Percentiles rank a stretch among this genome's conserved stretches.
Evolutionary conservation across 1,140 invertebrate species (phyloP).

Genomic region (Nomia melanderi): DNA sequence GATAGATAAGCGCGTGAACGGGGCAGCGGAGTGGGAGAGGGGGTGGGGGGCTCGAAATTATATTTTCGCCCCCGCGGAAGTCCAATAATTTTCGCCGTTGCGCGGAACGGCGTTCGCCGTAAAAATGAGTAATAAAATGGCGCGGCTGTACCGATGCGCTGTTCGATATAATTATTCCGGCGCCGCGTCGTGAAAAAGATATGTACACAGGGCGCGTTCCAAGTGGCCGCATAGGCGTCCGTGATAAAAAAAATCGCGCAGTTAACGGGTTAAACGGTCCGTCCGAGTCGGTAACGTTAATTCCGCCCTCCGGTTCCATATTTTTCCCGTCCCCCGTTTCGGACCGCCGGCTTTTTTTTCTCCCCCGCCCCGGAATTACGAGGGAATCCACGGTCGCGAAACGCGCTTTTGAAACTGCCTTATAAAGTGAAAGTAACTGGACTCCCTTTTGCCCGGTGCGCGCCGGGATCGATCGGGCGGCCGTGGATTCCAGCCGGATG

Average conservation of each 20-base stretch:
- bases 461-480: slow-evolving; percentile 8
- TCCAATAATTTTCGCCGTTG: no score
- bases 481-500: slow-evolving; percentile 4
- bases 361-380: slow-evolving; percentile 40
- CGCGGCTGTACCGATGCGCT: neutral
- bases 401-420: neutral
- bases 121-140: neutral
- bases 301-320: neutral
- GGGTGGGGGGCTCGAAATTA: no score
- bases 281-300: neutral
- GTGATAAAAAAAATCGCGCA: no score
- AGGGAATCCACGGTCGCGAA: slow-evolving; percentile 12
- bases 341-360: neutral
- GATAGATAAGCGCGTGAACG: no score
- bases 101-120: no score
- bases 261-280: neutral
- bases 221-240: no score
- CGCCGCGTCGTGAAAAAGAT: no score
- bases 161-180: no score
- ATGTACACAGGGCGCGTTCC: no score
- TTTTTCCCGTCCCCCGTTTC: neutral
- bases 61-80: no score
- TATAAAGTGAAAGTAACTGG: slow-evolving; percentile 26
- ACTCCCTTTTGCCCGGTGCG: no score
- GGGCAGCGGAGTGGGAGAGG: no score